A percentile compares a stretch with the other conserved stretches of the same genome.
Conservation (phyloP, 1,140 invertebrate species). For the Diprion similis region DNA sequence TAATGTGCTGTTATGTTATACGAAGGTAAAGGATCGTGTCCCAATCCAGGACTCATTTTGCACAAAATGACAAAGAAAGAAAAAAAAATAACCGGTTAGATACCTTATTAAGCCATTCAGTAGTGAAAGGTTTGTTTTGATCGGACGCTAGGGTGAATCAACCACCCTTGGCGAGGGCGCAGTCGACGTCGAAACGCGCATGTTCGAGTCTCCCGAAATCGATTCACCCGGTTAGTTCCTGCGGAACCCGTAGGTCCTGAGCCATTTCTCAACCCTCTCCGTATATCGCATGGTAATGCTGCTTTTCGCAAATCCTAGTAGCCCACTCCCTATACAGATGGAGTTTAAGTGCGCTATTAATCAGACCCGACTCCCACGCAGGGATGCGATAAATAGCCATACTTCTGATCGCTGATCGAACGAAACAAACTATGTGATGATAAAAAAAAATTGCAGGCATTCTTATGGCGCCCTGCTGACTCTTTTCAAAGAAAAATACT, state of each 20-base stretch:
- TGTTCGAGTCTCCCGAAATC: background rate
- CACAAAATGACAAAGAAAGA: conserved; percentile 1
- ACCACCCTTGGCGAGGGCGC: background rate
- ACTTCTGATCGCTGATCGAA: no score
- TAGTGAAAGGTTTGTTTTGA: conserved; percentile 6
- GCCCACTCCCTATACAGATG: no score
- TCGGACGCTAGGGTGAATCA: conserved; percentile 1
- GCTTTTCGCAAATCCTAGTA: no score
- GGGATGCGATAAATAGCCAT: no score
- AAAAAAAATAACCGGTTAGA: background rate
- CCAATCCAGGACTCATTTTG: conserved; percentile 54
- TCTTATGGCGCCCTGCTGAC: no score
- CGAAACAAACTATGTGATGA: no score
- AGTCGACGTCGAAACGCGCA: background rate
- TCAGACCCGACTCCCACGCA: no score
- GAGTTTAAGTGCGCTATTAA: no score
- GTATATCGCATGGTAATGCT: background rate
- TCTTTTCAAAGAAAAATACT: no score
- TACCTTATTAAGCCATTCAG: background rate
- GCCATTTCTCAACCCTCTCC: background rate
- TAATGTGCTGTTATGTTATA: conserved; percentile 48
- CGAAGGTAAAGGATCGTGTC: conserved; percentile 52
- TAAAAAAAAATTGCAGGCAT: no score
- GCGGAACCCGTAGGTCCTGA: background rate
- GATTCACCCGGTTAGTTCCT: background rate